Evolutionary conservation across 2,113 vertebrate genomes (phyloP).

Genomic region (Eulacestoma nigropectus): DNA sequence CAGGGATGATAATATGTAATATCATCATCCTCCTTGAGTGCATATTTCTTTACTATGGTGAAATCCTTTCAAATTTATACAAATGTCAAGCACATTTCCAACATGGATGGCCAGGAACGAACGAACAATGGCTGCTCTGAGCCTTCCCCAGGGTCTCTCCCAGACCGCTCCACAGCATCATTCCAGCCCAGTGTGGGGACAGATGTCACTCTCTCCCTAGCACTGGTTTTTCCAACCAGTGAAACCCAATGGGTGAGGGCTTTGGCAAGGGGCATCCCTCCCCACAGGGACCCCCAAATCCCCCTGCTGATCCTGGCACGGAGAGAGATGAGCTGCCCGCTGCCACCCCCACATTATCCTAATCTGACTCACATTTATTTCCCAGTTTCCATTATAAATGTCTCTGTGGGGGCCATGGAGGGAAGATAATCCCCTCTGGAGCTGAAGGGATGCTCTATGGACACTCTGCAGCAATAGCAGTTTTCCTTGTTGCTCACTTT

Average conservation of each 20-base stretch:
- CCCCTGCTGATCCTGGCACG: fast-evolving
- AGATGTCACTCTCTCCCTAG: background rate
- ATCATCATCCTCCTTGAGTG: background rate
- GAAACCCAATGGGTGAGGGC: background rate
- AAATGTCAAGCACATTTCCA: background rate
- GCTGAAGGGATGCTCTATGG: background rate
- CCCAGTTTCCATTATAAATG: background rate
- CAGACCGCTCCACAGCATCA: fast-evolving
- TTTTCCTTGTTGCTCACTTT: constrained; percentile 48
- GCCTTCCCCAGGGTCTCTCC: background rate
- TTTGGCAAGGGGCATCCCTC: background rate
- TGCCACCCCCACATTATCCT: background rate
- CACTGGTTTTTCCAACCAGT: background rate
- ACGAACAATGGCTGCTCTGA: fast-evolving
- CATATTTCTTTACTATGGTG: fast-evolving
- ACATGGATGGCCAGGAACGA: fast-evolving
- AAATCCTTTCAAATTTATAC: background rate
- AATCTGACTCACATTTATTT: background rate
- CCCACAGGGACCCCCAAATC: background rate
- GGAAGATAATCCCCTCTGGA: constrained; percentile 7
- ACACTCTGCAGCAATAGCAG: constrained; percentile 42
- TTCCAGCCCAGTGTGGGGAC: background rate
- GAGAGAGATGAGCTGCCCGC: background rate
- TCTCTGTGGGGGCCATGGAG: background rate
- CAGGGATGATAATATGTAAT: too few species aligned